Base-by-base conservation (phyloP, 2,113 vertebrate genomes). In the Corythaeola cristata region DNA sequence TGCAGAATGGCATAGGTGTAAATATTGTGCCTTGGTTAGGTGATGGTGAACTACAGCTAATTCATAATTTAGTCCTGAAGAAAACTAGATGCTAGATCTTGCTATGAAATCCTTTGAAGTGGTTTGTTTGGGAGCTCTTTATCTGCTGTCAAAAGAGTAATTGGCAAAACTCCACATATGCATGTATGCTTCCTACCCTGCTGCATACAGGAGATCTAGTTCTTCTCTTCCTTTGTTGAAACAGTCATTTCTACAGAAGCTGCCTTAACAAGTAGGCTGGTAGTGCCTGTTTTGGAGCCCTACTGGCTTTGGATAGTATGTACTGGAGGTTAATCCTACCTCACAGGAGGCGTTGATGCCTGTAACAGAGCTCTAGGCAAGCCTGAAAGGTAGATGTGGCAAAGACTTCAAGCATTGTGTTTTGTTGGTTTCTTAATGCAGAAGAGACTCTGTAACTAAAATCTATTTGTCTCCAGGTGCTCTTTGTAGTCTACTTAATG, bases 121-220 rank as follows among this genome's bases (percentile, higher is more conserved):
- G 6, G 3, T 7, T 78, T 4, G 1, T 62, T 71, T 58, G 9
- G 8, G 18, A 68, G 8, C 3, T 66, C 22, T 82, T 64, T 64
- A 16, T 27, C 12, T 3, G 4, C 12, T 27, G 7, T 41, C 2
- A 8, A 45, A 81, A 49, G 2, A 49, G 2, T 6, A 32, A 18
- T 4, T 17, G 22, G 4, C 1, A 32, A 41, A 58, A 5, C 2
- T n/a, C 15, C 1, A 12, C 5, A 2, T 0, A 2, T 5, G 3
- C 0, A 0, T 21, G 7, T 23, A 13, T 3, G 2, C 4, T 49
- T 89, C 11, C 6, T 41, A 12, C 12, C 0, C 4, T 84, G 12
- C 8, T 74, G 41, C 64, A 16, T 4, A 47, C 1, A 18, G 16
- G 11, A 7, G 20, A 4, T 11, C 1, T 32, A 15, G 5, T 52